These are phyloP conservation scores for Nanorana parkeri DNA, from an alignment of 2,113 vertebrate species.

Conservation along the genomic window DNA sequence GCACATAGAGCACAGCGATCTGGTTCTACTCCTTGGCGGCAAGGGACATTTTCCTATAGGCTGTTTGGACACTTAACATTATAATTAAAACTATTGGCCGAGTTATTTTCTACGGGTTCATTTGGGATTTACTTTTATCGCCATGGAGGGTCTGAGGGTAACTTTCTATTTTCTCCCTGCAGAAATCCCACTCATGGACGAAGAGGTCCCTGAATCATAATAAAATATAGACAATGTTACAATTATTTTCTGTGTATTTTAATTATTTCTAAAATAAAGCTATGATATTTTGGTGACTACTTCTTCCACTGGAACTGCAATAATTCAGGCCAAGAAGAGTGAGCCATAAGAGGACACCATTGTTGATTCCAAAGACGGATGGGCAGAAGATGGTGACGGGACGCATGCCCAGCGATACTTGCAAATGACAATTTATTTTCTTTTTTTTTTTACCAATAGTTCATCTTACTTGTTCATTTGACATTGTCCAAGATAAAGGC, in stretches of 20 bases:
- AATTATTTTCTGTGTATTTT: background rate
- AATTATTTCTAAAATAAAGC: background rate
- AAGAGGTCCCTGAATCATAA: constrained; percentile 69
- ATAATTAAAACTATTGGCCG: no score
- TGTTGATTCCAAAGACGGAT: constrained; percentile 9
- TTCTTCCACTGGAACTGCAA: constrained; percentile 10
- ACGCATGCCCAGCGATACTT: background rate
- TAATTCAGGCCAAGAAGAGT: background rate
- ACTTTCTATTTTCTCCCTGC: constrained; percentile 60
- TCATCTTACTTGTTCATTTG: background rate
- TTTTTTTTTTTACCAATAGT: background rate
- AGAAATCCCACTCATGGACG: constrained; percentile 88
- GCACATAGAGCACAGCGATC: no score
- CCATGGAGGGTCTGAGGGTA: background rate
- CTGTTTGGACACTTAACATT: no score
- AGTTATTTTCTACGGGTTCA: no score
- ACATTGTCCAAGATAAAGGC: constrained; percentile 5
- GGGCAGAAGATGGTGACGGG: background rate
- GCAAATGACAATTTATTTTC: background rate
- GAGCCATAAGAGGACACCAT: background rate
- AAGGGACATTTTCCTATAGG: no score
- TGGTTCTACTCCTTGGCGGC: no score
- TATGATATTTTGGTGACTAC: background rate
- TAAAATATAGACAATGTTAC: background rate
- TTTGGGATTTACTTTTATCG: background rate